Base-by-base conservation (phyloP, 2,113 vertebrate genomes). In the Oreochromis tanganicae region DNA sequence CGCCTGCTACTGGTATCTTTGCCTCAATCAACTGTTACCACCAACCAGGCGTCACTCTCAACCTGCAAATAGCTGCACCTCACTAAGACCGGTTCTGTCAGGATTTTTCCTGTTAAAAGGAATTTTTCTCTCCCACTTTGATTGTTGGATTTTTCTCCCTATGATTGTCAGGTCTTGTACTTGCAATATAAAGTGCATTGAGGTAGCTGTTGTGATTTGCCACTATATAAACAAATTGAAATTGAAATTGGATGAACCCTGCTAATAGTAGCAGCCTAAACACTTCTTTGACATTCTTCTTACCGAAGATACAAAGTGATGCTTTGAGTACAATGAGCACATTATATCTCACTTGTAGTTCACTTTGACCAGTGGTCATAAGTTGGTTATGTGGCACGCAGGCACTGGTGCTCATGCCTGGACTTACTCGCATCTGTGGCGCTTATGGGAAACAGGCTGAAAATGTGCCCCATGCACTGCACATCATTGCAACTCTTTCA, bases 401-500 rank as follows among this genome's bases (percentile, higher is more conserved):
- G 61, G 86, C 92, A 83, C 87, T 63, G 81, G 83, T 91, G 36
- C 17, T 68, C 78, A 82, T 87, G 91, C 80, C 86, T 88, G 87
- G 52, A 66, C 75, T 50, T 83, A 89, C 88, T 92, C 71, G 41
- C 59, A 79, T 10, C 32, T 88, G 82, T 81, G 88, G 52, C 19
- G 19, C 57, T 41, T 89, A 88, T 93, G 91, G 82, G 92, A 95
- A 94, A 83, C 80, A 81, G 57, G 80, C 79, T 68, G 57, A 83
- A 24, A 80, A 87, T 84, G 48, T 84, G 88, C 48, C 88, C 59
- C 16, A 12, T 73, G 50, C 32, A 12, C 80, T 41, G 27, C 61
- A 91, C 75, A 86, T 75, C 80, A 83, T 56, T 80, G n/a, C 71
- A 79, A 80, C 84, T 80, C 68, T 48, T 59, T 89, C 9, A 89